Percentiles rank a stretch among this genome's conserved stretches.
Conservation (phyloP, 2,113 vertebrate species). For the Oceanites oceanicus region DNA sequence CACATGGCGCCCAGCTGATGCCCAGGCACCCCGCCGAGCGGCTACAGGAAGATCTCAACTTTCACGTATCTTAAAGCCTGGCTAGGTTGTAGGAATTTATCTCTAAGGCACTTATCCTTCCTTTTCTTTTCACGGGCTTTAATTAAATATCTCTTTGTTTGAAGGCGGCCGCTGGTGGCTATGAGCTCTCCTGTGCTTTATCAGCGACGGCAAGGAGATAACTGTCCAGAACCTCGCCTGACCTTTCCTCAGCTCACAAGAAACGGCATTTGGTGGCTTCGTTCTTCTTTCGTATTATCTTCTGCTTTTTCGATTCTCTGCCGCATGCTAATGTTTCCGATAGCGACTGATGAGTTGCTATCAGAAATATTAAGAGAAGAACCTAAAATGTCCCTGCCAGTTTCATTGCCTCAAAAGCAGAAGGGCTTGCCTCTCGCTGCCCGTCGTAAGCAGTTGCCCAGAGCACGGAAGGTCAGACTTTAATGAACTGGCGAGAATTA, state of each 20-base stretch:
- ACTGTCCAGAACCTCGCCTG: constrained; percentile 71
- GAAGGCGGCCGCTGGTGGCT: constrained; percentile 51
- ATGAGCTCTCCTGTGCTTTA: constrained; percentile 57
- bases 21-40: neutral
- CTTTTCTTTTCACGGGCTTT: constrained; percentile 14
- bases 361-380: constrained; percentile 39
- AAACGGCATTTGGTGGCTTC: constrained; percentile 36
- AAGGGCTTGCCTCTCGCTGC: constrained; percentile 36
- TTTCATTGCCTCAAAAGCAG: constrained; percentile 58
- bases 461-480: constrained; percentile 68
- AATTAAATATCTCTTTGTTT: constrained; percentile 68
- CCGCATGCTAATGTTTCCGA: neutral
- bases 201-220: constrained; percentile 70
- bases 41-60: neutral
- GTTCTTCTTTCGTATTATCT: constrained; percentile 48
- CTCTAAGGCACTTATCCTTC: constrained; percentile 8
- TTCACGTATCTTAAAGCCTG: neutral
- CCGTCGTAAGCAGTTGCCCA: neutral
- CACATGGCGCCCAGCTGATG: neutral
- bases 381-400: constrained; percentile 60
- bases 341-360: constrained; percentile 36
- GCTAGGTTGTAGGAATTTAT: neutral
- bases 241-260: constrained; percentile 46
- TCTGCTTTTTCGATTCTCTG: constrained; percentile 20
- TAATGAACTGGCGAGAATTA: constrained; percentile 75